Conservation (phyloP, 2,797 vertebrate genomes). For the Avahi laniger region DNA sequence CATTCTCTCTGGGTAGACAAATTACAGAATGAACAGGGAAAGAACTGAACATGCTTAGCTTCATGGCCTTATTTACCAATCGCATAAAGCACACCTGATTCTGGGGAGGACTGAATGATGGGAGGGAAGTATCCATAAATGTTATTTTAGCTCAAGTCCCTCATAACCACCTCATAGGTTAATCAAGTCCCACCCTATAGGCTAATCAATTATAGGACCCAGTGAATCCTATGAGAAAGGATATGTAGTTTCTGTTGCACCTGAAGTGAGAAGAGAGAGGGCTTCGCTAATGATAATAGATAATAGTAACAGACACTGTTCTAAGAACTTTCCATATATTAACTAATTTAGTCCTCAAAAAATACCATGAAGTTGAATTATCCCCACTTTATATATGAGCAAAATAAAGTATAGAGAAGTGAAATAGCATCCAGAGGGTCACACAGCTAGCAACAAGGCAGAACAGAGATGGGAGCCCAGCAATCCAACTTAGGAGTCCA, state of each 20-base stretch:
- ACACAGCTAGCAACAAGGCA: neutral
- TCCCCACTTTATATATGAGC: neutral
- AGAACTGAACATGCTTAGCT: neutral
- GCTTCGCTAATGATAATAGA: neutral
- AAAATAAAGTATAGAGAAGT: neutral
- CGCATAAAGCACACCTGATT: neutral
- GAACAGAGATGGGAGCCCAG: neutral
- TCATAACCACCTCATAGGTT: neutral
- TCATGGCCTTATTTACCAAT: neutral
- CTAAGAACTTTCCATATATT: neutral
- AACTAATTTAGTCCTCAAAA: neutral
- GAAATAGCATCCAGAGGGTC: neutral
- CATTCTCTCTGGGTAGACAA: neutral
- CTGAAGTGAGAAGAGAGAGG: neutral
- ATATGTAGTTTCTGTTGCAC: neutral
- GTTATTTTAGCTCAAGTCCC: neutral
- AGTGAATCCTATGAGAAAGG: neutral
- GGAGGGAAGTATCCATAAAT: neutral
- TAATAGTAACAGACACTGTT: neutral
- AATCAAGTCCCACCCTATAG: neutral
- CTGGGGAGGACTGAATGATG: neutral
- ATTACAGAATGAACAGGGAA: neutral
- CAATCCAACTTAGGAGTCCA: neutral
- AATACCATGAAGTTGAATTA: neutral
- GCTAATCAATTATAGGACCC: neutral